phyloP scores from a whole-genome alignment of 2,797 vertebrate genomes.

The Molossus alvarezi region DNA sequence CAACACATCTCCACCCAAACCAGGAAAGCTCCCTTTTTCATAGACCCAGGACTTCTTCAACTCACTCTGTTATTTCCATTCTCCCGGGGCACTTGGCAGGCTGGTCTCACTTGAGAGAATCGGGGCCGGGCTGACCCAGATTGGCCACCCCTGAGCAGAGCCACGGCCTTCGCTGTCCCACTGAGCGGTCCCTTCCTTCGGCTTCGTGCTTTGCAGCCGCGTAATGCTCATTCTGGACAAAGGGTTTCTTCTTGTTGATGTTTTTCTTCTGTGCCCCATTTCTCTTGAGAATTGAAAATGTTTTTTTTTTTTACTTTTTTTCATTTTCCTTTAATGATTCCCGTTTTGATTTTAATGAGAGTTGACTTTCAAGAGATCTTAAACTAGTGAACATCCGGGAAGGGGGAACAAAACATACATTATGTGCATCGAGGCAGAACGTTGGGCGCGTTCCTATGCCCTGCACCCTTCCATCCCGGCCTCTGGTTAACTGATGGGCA shows the following conservation, averaged over 20 bases:
- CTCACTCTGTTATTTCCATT: not conserved
- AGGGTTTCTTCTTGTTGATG: slow-evolving; percentile 63
- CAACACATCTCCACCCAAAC: not conserved
- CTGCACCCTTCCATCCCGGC: not conserved
- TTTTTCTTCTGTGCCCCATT: slow-evolving; percentile 74
- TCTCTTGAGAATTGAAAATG: slow-evolving; percentile 58
- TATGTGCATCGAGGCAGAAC: slow-evolving; percentile 37
- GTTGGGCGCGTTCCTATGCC: not conserved
- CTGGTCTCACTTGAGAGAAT: not conserved
- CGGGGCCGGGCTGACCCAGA: slow-evolving; percentile 59
- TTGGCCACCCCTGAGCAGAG: slow-evolving; percentile 69
- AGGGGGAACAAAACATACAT: slow-evolving; percentile 30
- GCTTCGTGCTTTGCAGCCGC: not conserved
- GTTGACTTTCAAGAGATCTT: slow-evolving; percentile 60
- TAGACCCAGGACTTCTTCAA: not conserved
- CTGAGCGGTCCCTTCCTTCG: slow-evolving; percentile 56
- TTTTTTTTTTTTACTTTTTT: not conserved
- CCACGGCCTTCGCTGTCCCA: slow-evolving; percentile 74
- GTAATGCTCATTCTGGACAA: slow-evolving; percentile 61
- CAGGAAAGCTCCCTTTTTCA: not conserved
- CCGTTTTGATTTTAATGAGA: slow-evolving; percentile 40
- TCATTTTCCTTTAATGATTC: slow-evolving; percentile 38
- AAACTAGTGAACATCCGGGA: not conserved
- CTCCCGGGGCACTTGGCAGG: not conserved
- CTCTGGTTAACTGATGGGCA: slow-evolving; percentile 57